Conservation (phyloP, 2,113 vertebrate genomes). For the Cyphomyrus discorhynchus region DNA sequence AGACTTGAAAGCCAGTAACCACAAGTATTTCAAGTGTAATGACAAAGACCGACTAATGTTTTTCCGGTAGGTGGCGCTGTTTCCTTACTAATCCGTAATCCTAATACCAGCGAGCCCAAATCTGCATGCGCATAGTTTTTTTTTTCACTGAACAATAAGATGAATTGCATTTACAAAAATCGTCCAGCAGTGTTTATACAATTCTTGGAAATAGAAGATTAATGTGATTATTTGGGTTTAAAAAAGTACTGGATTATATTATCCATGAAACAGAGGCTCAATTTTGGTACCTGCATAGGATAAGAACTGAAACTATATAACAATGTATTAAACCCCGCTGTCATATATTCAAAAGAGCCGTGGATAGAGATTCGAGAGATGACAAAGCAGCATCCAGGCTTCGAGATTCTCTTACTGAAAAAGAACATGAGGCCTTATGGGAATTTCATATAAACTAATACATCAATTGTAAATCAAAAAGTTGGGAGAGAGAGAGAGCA, state of each 20-base stretch:
- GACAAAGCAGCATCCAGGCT: conserved; percentile 69
- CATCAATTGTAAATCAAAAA: conserved; percentile 87
- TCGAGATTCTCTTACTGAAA: conserved; percentile 68
- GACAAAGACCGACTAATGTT: not conserved
- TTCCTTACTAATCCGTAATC: not conserved
- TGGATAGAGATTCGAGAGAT: conserved; percentile 72
- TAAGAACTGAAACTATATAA: not conserved
- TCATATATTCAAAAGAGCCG: conserved; percentile 44
- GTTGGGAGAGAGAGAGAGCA: conserved; percentile 67
- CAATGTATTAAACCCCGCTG: not conserved
- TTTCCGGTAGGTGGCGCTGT: not conserved
- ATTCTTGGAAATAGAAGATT: not conserved
- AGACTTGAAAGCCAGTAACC: not conserved
- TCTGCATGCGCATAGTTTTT: not conserved
- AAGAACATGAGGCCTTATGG: conserved; percentile 64
- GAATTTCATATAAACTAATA: conserved; percentile 88
- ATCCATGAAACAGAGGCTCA: not conserved
- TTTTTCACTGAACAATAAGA: not conserved
- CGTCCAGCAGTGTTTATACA: not conserved
- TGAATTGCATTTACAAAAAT: not conserved
- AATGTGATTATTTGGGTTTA: not conserved
- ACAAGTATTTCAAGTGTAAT: not conserved
- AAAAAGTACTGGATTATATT: not conserved
- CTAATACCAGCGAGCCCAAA: not conserved
- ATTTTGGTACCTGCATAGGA: not conserved